These are phyloP conservation scores for Syrmaticus mikado DNA, from an alignment of 2,113 vertebrate species.

Conservation along the genomic window DNA sequence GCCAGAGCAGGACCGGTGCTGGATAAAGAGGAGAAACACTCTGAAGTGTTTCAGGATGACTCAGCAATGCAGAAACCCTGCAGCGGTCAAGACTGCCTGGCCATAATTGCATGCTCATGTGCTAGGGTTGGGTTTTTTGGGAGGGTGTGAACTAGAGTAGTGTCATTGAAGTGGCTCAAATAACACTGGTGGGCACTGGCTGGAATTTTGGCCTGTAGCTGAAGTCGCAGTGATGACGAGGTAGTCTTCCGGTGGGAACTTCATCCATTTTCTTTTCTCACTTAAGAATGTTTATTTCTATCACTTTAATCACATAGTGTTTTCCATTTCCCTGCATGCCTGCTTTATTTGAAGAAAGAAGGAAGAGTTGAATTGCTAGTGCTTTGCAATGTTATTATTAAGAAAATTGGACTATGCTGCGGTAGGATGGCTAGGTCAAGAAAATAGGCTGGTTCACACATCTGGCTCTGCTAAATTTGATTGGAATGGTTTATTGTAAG, in stretches of 20 bases:
- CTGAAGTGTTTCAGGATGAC: neutral
- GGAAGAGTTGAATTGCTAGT: neutral
- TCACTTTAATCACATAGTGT: neutral
- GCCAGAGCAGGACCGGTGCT: fast-evolving
- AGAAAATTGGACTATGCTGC: neutral
- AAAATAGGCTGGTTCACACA: neutral
- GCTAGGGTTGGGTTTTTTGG: neutral
- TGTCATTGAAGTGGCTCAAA: neutral
- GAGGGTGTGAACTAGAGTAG: neutral
- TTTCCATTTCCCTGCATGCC: neutral
- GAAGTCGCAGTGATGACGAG: neutral
- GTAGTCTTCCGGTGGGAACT: neutral
- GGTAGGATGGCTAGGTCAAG: neutral
- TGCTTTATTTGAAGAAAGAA: neutral
- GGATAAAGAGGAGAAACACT: neutral
- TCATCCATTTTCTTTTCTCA: neutral
- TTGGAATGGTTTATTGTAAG: neutral
- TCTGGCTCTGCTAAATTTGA: neutral
- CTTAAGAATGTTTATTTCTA: neutral
- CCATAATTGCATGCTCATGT: neutral
- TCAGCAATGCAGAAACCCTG: neutral
- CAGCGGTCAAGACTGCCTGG: neutral
- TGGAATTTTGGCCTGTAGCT: neutral
- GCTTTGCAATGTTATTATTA: neutral
- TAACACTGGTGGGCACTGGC: neutral